Conservation (phyloP, 2,113 vertebrate species). For the Thalassoma bifasciatum region DNA sequence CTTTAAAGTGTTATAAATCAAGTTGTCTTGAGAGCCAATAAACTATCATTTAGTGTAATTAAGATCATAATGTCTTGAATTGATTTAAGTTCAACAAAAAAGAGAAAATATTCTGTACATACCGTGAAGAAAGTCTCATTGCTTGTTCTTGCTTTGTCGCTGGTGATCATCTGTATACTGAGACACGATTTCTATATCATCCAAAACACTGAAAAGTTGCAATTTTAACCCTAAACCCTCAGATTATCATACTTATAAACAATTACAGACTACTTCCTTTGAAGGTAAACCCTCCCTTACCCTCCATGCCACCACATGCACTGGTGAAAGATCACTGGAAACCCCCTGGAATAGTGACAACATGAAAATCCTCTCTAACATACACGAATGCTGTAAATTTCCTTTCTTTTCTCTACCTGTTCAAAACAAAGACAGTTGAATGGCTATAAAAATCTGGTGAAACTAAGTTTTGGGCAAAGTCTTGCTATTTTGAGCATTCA, state of each 20-base stretch:
- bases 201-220: slow-evolving; percentile 35
- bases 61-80: slow-evolving; percentile 1
- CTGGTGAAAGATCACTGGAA: slow-evolving; percentile 50
- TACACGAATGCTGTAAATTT: too few relatives aligned
- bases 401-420: too few relatives aligned
- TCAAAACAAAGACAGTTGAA: too few relatives aligned
- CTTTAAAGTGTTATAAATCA: slow-evolving; percentile 17
- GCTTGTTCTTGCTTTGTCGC: slow-evolving; percentile 44
- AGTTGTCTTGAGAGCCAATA: not conserved
- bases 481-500: not conserved
- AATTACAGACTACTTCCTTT: slow-evolving; percentile 56
- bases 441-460: not conserved
- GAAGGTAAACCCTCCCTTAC: slow-evolving; percentile 50
- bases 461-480: not conserved
- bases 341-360: slow-evolving; percentile 55
- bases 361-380: not conserved
- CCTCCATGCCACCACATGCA: slow-evolving; percentile 48
- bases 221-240: slow-evolving; percentile 51
- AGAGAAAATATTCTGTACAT: slow-evolving; percentile 31
- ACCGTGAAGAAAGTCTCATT: slow-evolving; percentile 20
- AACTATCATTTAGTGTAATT: not conserved
- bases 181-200: slow-evolving; percentile 32
- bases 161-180: not conserved
- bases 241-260: slow-evolving; percentile 71
- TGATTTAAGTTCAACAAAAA: slow-evolving; percentile 26